Conservation (phyloP, 2,888 invertebrate species). For the Idaea aversata region DNA sequence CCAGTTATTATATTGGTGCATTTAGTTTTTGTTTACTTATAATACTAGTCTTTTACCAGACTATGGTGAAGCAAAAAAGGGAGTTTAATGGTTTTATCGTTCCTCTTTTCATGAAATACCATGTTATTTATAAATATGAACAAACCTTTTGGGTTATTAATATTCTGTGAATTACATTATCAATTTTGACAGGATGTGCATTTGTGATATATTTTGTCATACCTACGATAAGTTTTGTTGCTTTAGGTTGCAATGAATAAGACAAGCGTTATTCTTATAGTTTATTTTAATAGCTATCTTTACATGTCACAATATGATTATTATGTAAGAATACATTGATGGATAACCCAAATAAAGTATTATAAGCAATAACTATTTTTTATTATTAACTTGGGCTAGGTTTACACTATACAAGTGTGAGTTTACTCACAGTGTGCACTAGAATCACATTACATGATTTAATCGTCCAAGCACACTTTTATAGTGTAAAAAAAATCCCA, state of each 20-base stretch:
- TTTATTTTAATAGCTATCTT: background rate
- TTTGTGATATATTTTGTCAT: background rate
- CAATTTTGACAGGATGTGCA: background rate
- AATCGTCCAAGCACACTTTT: too few relatives aligned
- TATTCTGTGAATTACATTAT: background rate
- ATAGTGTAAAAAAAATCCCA: too few relatives aligned
- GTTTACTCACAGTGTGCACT: too few relatives aligned
- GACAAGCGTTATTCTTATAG: background rate
- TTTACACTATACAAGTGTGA: background rate
- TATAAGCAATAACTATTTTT: background rate
- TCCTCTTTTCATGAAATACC: background rate
- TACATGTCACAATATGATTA: background rate
- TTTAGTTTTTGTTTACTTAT: too few relatives aligned
- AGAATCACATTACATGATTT: too few relatives aligned
- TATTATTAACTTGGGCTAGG: background rate
- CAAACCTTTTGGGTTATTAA: background rate
- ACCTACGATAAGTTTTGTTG: background rate
- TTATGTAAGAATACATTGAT: slow-evolving; percentile 1
- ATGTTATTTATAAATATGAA: background rate
- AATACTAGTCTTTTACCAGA: too few relatives aligned
- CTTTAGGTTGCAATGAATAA: background rate
- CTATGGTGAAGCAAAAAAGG: too few relatives aligned
- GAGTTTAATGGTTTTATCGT: too few relatives aligned
- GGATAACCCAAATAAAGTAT: background rate
- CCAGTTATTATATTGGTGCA: too few relatives aligned